These are phyloP conservation scores for Aptenodytes forsteri DNA, from an alignment of 2,113 vertebrate genomes.

Conservation along the genomic window DNA sequence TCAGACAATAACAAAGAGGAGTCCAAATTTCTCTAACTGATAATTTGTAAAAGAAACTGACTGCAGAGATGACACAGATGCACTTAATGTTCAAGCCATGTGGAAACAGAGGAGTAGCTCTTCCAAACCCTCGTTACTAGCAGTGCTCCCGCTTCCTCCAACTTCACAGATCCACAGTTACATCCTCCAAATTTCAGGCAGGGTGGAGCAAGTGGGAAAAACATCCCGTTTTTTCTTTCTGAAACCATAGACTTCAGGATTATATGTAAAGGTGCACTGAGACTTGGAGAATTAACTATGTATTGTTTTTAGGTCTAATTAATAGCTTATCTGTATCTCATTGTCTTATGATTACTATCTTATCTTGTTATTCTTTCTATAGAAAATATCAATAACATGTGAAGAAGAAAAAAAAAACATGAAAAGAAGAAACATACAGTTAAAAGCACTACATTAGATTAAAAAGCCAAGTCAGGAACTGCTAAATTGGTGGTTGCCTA, in stretches of 20 bases:
- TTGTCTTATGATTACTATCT: background rate
- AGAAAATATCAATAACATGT: background rate
- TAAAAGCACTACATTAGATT: background rate
- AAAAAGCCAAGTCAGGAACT: background rate
- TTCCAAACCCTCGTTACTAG: background rate
- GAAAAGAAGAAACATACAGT: background rate
- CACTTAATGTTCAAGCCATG: background rate
- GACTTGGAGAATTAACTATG: background rate
- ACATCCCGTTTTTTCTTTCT: background rate
- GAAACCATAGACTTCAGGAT: background rate
- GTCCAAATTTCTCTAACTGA: background rate
- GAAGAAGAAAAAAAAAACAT: background rate
- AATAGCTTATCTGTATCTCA: background rate
- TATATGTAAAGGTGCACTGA: background rate
- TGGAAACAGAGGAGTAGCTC: background rate
- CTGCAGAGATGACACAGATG: background rate
- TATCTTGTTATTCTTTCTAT: background rate
- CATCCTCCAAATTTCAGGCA: background rate
- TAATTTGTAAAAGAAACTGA: background rate
- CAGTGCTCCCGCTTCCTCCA: background rate
- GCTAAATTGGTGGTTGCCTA: background rate
- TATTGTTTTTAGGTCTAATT: background rate
- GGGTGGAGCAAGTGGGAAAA: background rate
- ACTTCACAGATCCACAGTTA: background rate
- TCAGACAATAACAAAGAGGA: background rate